Conservation (phyloP, 2,113 vertebrate genomes). For the Heptranchias perlo region DNA sequence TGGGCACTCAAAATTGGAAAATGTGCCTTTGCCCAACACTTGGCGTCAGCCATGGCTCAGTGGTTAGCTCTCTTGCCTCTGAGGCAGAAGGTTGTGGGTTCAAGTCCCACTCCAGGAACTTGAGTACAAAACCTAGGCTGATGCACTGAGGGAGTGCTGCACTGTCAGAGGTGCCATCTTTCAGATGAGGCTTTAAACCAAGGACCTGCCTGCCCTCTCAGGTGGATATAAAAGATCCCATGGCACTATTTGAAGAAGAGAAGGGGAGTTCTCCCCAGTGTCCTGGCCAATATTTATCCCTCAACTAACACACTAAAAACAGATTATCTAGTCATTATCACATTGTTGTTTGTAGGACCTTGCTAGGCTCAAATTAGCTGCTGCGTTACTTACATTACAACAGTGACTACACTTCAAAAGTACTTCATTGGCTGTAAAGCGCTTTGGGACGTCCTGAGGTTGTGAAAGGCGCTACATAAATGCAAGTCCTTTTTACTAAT, state of each 20-base stretch:
- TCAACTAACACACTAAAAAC: neutral
- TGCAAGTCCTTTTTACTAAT: neutral
- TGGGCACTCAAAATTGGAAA: neutral
- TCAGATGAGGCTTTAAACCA: neutral
- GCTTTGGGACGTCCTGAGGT: neutral
- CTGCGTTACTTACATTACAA: neutral
- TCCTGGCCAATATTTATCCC: neutral
- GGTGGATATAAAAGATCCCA: neutral
- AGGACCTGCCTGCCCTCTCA: neutral
- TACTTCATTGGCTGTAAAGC: neutral
- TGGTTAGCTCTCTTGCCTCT: neutral
- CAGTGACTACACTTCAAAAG: neutral
- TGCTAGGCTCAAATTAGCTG: neutral
- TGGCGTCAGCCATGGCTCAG: neutral
- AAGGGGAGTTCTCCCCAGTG: neutral
- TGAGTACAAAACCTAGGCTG: neutral
- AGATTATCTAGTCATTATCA: neutral
- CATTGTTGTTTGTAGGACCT: neutral
- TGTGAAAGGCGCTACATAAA: neutral
- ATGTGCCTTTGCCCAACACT: neutral
- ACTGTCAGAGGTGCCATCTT: neutral
- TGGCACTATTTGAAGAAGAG: neutral
- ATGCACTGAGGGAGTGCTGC: neutral
- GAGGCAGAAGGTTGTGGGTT: neutral
- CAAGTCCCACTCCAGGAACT: neutral